Conservation (phyloP, 2,888 invertebrate genomes). For the Agriopis marginaria region DNA sequence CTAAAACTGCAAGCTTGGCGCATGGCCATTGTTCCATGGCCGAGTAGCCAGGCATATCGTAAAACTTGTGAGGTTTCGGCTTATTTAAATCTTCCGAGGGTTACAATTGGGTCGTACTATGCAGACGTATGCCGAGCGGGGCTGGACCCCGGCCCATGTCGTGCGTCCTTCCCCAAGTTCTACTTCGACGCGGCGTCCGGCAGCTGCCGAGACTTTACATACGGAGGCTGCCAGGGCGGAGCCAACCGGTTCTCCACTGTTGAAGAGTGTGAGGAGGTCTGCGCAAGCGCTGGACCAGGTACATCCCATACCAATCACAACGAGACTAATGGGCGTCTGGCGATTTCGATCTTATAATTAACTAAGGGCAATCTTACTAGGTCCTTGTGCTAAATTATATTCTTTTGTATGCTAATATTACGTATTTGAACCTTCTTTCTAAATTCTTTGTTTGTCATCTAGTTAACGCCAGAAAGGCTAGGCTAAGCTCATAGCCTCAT, state of each 20-base stretch:
- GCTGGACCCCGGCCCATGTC: conserved; percentile 90
- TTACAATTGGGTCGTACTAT: conserved; percentile 68
- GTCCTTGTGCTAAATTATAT: background rate
- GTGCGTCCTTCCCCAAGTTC: conserved; percentile 88
- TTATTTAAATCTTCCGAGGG: background rate
- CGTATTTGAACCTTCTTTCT: background rate
- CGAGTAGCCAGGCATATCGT: no score
- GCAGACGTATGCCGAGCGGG: conserved; percentile 91
- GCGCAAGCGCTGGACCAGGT: conserved; percentile 76
- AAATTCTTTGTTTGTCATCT: background rate
- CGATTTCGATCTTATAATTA: background rate
- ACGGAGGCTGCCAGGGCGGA: conserved; percentile 94
- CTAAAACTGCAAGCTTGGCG: no score
- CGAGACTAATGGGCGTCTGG: background rate
- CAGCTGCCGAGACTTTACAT: conserved; percentile 90
- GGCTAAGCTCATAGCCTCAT: conserved; percentile 3
- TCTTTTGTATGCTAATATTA: background rate
- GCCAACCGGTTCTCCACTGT: conserved; percentile 92
- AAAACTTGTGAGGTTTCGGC: no score
- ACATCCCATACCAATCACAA: conserved; percentile 2
- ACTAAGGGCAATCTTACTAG: background rate
- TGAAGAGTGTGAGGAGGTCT: conserved; percentile 91
- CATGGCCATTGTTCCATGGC: no score
- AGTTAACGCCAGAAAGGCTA: conserved; percentile 4
- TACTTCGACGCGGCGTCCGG: conserved; percentile 88